Evolutionary conservation across 2,797 vertebrate genomes (phyloP), one percentile per base, ranked within the genome.

Genomic region (Macroramphosus scolopax): DNA sequence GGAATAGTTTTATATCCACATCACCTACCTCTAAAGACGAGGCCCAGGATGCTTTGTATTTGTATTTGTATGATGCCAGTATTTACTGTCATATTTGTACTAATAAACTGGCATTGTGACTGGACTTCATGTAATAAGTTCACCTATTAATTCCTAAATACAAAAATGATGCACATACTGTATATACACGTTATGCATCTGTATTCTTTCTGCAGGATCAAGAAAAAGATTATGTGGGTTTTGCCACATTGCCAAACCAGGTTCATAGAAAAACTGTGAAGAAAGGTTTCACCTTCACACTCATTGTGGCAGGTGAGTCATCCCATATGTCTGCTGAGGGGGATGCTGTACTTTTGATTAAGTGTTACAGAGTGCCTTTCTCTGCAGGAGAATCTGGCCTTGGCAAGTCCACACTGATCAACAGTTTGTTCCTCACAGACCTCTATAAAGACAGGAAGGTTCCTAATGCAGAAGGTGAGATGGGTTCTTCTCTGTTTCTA

Each of bases 171-270:
- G 20, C n/a, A n/a, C n/a, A n/a, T 3, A 31, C 1, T 2, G 12
- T 17, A 6, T 11, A 6, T 6, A 29, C 17, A 42, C 18, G 9
- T 30, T 16, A 7, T n/a, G 8, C 50, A 35, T 59, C 11, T 60
- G 15, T 67, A 37, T 62, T 30, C 11, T 39, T 17, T 52, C 17
- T 68, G n/a, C 64, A 90, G 89, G 88, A 90, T 45, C 85, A 90
- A 73, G 91, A 93, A 39, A 93, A 90, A 61, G 92, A 93, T 43
- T 94, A 92, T 14, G 92, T 95, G 12, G 93, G 93, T 12, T 94
- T 94, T 53, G 91, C 92, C 8, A 91, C 89, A 0, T 84, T 95
- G 40, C 92, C 92, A 38, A 93, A 80, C 60, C 93, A 94, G 73
- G 89, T 95, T 57, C 91, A 94, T 38, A 87, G 92, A 51, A 94